Percentiles rank a stretch among this genome's conserved stretches.
These are phyloP conservation scores for Trypoxylon attenuatum DNA, from an alignment of 2,888 invertebrate species.

Conservation along the genomic window DNA sequence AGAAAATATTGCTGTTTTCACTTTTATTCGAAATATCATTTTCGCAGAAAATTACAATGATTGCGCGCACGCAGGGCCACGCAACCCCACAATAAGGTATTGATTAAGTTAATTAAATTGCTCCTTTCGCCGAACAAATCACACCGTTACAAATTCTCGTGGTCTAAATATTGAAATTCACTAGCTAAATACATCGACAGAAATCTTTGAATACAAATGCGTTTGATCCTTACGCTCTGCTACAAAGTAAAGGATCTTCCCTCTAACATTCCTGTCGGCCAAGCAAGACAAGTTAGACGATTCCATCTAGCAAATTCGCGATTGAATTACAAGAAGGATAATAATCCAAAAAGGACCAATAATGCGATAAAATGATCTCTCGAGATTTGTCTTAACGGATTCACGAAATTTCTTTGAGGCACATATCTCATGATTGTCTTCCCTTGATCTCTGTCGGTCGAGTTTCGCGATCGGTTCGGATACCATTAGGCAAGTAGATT, in stretches of 20 bases:
- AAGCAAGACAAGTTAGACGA: background rate
- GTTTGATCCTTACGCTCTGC: background rate
- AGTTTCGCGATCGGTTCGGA: background rate
- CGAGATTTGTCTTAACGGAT: conserved; percentile 27
- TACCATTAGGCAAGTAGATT: background rate
- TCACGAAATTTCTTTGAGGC: conserved; percentile 28
- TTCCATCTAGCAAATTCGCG: background rate
- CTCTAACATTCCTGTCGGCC: background rate
- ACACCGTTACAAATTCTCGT: conserved; percentile 35
- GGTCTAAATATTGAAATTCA: conserved; percentile 25
- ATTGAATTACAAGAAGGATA: background rate
- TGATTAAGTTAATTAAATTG: conserved; percentile 48
- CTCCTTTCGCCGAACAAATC: conserved; percentile 37
- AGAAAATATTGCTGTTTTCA: conserved; percentile 20
- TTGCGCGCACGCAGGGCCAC: conserved; percentile 22
- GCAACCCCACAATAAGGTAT: conserved; percentile 39
- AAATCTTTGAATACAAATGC: conserved; percentile 14
- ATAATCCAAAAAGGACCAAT: background rate
- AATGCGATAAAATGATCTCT: background rate
- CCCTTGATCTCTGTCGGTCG: conserved; percentile 37
- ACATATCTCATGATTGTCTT: conserved; percentile 26
- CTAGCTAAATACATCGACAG: conserved; percentile 25
- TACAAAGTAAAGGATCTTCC: background rate
- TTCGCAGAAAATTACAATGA: conserved; percentile 50
- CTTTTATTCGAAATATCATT: conserved; percentile 52